These are phyloP conservation scores for Sparidentex hasta DNA, from an alignment of 2,797 vertebrate genomes.

Conservation along the genomic window DNA sequence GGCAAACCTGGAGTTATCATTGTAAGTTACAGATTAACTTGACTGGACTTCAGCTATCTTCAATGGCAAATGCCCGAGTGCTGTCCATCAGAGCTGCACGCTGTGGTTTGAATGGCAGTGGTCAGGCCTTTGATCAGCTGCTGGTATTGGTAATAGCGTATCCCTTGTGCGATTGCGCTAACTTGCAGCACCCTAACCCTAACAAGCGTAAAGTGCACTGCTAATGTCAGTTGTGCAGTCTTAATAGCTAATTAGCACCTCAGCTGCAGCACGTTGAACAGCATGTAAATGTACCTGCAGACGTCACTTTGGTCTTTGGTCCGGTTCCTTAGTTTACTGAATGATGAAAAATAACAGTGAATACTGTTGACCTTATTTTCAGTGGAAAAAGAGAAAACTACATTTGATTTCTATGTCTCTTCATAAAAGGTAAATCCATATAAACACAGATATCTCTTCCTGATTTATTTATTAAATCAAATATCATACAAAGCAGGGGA, in stretches of 20 bases:
- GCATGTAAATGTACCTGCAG: background rate
- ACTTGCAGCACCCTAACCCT: too few relatives aligned
- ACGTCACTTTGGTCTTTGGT: background rate
- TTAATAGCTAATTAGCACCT: background rate
- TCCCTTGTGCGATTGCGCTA: too few relatives aligned
- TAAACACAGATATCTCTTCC: background rate
- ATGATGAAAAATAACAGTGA: background rate
- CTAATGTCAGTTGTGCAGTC: too few relatives aligned
- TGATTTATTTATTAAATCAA: background rate
- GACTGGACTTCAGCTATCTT: too few relatives aligned
- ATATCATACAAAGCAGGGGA: background rate
- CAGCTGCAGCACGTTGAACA: background rate
- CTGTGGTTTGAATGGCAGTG: too few relatives aligned
- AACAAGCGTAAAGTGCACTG: background rate
- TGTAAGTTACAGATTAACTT: too few relatives aligned
- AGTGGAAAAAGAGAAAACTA: background rate
- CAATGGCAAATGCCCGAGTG: too few relatives aligned
- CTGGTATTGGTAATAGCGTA: too few relatives aligned
- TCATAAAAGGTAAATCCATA: slow-evolving; percentile 5
- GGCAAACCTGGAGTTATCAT: too few relatives aligned
- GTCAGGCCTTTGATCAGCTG: too few relatives aligned
- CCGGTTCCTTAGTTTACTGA: background rate
- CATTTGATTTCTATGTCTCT: background rate
- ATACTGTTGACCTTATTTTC: background rate
- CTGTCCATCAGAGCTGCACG: too few relatives aligned